Percentiles rank a stretch among this genome's conserved stretches.
Conservation (phyloP, 2,888 invertebrate genomes). For the Gymnocheta viridis region DNA sequence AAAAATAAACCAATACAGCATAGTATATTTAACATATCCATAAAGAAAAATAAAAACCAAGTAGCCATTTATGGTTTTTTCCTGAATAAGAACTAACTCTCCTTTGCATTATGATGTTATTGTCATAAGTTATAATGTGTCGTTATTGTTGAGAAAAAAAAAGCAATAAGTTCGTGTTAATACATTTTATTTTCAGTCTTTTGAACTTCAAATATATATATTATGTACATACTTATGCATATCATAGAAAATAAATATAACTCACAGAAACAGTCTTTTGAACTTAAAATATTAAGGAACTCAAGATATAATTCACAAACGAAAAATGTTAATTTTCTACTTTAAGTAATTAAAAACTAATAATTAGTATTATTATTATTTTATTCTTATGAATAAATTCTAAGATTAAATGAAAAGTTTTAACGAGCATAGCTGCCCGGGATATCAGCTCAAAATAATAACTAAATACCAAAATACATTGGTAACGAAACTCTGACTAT, state of each 20-base stretch:
- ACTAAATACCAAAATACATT: no score
- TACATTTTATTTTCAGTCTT: slow-evolving; percentile 51
- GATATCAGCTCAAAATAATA: no score
- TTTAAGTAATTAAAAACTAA: no score
- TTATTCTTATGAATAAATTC: no score
- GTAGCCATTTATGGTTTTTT: slow-evolving; percentile 47
- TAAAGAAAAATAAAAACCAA: slow-evolving; percentile 46
- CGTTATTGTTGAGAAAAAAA: slow-evolving; percentile 3
- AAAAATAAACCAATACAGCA: slow-evolving; percentile 34
- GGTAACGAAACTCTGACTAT: slow-evolving; percentile 30
- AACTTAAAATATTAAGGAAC: slow-evolving; percentile 21
- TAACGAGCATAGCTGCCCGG: no score
- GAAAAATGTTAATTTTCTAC: slow-evolving; percentile 32
- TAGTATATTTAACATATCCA: slow-evolving; percentile 44
- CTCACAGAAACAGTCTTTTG: slow-evolving; percentile 27
- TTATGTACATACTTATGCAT: slow-evolving; percentile 45
- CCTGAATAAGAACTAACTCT: slow-evolving; percentile 29
- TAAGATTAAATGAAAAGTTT: no score
- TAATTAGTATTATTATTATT: no score
- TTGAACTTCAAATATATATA: slow-evolving; percentile 48
- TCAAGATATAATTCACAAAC: slow-evolving; percentile 34
- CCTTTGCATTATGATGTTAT: slow-evolving; percentile 49
- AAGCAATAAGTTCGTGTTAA: slow-evolving; percentile 24
- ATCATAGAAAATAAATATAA: slow-evolving; percentile 46
- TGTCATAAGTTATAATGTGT: slow-evolving; percentile 18